Evolutionary conservation across 2,797 vertebrate species (phyloP), one percentile per base, ranked within the genome.

Genomic region (Lepilemur septentrionalis): DNA sequence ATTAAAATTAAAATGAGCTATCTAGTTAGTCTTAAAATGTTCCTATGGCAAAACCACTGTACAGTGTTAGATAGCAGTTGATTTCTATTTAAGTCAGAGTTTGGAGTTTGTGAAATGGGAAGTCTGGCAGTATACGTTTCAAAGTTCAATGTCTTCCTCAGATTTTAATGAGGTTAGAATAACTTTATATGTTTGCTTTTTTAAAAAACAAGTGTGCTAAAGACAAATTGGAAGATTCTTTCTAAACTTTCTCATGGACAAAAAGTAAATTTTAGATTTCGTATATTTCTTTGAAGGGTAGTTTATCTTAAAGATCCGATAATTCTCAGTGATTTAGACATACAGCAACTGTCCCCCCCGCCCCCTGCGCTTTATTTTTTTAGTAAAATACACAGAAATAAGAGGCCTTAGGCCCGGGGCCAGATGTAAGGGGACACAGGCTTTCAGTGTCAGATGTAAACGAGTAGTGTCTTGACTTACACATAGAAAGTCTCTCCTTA

Each of bases 161-260:
- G 18, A 55, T 89, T 95, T 93, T 82, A 92, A 85, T 93, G n/a
- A 94, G 11, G 7, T 85, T 94, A 95, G 57, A 72, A 78, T 75
- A 93, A 85, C 38, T 76, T 61, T 48, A 3, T 55, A n/a, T 82
- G 7, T n/a, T 91, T 83, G 28, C 17, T 55, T 86, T 17, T 28
- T 35, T 1, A 80, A 61, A 67, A 76, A 79, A 12, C 22, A 87
- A 59, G 20, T 52, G 2, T 79, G 14, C 88, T 76, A 85, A 94
- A 79, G 28, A 35, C 52, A 92, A 61, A 83, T 69, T 65, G 17
- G 46, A 75, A 92, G 63, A 67, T 61, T 52, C 10, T 89, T 90
- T 89, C 63, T 87, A 88, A 95, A 78, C 22, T 61, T 84, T 86
- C 65, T 57, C 4, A 59, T 90, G n/a, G 20, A 52, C 28, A 65